These are phyloP conservation scores for Muscicapa striata DNA, from an alignment of 2,797 vertebrate species.

Conservation along the genomic window DNA sequence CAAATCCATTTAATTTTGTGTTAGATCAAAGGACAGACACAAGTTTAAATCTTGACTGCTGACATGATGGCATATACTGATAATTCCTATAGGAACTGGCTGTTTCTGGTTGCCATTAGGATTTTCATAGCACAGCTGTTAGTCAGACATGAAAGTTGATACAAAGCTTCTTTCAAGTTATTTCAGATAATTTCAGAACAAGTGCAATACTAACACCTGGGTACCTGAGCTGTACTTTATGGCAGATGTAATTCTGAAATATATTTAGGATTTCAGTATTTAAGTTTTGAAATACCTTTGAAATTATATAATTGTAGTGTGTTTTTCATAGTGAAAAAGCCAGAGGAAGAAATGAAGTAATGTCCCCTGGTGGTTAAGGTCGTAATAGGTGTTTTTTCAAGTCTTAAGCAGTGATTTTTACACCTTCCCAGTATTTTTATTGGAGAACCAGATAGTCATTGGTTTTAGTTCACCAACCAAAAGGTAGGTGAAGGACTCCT, in stretches of 20 bases:
- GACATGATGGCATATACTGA: background rate
- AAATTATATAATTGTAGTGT: background rate
- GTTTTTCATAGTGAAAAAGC: background rate
- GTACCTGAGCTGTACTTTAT: background rate
- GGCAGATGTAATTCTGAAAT: background rate
- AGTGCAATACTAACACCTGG: background rate
- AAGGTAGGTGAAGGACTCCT: background rate
- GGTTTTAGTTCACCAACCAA: background rate
- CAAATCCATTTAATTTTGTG: background rate
- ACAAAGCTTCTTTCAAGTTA: background rate
- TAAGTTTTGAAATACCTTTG: background rate
- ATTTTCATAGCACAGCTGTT: constrained; percentile 9
- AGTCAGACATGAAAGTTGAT: background rate
- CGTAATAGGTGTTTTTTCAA: background rate
- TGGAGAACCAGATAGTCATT: background rate
- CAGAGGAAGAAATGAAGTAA: constrained; percentile 14
- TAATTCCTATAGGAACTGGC: background rate
- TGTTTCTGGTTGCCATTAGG: background rate
- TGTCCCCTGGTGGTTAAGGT: constrained; percentile 23
- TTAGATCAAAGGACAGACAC: background rate
- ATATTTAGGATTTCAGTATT: background rate
- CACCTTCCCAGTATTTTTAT: background rate
- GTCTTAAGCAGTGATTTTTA: background rate
- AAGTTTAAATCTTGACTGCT: constrained; percentile 1
- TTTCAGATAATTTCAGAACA: background rate